Base-by-base conservation (phyloP, 2,797 vertebrate species). In the Thripadectes ignobilis region DNA sequence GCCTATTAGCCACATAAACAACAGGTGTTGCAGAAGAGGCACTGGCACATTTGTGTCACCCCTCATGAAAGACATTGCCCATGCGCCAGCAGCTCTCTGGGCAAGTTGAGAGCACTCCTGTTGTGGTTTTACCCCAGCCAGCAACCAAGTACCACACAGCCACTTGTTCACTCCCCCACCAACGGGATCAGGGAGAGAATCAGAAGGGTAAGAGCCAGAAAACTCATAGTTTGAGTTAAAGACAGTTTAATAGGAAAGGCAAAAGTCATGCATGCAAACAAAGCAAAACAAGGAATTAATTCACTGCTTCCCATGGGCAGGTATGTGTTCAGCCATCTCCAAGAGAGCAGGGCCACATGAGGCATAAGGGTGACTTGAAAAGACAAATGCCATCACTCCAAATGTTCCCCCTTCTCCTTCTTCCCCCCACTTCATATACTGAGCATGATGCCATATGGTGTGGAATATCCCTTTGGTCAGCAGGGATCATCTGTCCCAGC, bases 1-100 rank as follows among this genome's bases (percentile, higher is more conserved):
- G 6, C 23, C 78, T 13, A 0, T 27, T 19, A 68, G 65, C n/a
- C 9, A 4, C 4, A 11, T 13, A 45, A 73, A 65, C 8, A 72
- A 58, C 32, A 76, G 75, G 38, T 48, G 51, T 38, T 54, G 36
- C 72, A 83, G 45, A 46, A 46, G 45, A 46, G 55, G 43, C 65
- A 76, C 29, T 6, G 6, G n/a, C 55, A 46, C 1, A 6, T 34
- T 27, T 3, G 0, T 17, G 38, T 43, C 54, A 51, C 19, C 38
- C 24, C 17, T 80, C 26, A 51, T 1, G 0, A 79, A 76, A 76
- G 24, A 24, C 0, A 0, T 6, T 80, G 30, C 57, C 10, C 1
- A 1, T 6, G 20, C 39, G 52, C 46, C 57, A 62, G 30, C n/a
- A 75, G 21, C 0, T 0, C 17, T 49, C 26, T 22, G 41, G 12